phyloP scores from a whole-genome alignment of 2,888 invertebrate species.

The Calameuta idolon region DNA sequence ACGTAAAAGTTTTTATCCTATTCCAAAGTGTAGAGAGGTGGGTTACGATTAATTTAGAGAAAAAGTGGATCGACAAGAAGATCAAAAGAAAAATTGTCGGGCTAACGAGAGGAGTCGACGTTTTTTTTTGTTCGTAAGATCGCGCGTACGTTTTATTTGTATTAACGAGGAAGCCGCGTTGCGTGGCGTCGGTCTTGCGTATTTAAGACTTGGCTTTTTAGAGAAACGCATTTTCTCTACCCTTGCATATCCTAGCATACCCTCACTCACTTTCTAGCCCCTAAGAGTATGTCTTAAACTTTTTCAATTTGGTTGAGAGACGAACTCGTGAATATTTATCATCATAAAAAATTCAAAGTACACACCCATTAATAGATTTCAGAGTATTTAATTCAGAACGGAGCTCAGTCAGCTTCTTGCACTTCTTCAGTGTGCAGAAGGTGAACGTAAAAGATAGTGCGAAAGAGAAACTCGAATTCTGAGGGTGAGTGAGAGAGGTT shows the following conservation, averaged over 20 bases:
- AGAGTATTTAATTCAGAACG: background rate
- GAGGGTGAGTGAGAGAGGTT: background rate
- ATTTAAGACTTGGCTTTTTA: background rate
- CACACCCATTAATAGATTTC: slow-evolving; percentile 23
- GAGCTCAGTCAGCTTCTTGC: background rate
- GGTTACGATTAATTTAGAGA: background rate
- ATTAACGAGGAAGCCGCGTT: background rate
- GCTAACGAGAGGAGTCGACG: background rate
- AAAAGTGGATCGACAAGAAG: background rate
- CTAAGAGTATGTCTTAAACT: background rate
- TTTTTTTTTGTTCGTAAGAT: background rate
- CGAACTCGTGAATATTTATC: background rate
- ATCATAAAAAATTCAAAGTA: slow-evolving; percentile 17
- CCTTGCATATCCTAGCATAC: background rate
- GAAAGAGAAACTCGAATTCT: background rate
- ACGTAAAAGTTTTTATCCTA: background rate
- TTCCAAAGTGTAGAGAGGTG: background rate
- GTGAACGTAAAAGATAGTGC: slow-evolving; percentile 27
- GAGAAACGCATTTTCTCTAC: background rate
- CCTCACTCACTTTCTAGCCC: background rate
- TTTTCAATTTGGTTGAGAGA: background rate
- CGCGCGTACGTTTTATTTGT: background rate
- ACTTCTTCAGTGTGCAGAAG: background rate
- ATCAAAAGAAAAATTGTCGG: background rate
- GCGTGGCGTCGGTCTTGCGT: background rate